These are phyloP conservation scores for Hyaena hyaena DNA, from an alignment of 2,113 vertebrate species.

Conservation along the genomic window DNA sequence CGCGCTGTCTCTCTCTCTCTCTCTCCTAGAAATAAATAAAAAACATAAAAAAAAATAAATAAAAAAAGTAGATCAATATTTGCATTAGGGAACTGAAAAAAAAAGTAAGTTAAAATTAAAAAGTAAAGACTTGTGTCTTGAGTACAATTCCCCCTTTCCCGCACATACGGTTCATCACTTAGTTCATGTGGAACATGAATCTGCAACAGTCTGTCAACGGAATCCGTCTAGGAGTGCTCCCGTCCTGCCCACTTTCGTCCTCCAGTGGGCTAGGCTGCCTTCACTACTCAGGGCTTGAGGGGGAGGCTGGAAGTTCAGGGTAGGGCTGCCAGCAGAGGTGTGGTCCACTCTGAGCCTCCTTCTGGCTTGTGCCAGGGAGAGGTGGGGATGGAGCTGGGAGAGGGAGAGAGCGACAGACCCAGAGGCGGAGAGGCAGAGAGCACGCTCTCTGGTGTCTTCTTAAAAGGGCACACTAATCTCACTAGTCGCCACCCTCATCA, in stretches of 20 bases:
- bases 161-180: background rate
- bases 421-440: background rate
- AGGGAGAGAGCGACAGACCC: background rate
- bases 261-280: too few relatives aligned
- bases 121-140: background rate
- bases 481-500: background rate
- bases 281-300: background rate
- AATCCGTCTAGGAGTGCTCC: background rate
- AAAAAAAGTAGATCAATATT: background rate
- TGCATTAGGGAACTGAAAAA: background rate
- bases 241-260: background rate
- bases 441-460: background rate
- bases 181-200: background rate
- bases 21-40: too few relatives aligned
- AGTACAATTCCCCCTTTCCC: background rate
- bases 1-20: too few relatives aligned
- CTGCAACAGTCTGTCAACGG: background rate
- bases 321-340: background rate
- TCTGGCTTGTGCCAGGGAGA: background rate
- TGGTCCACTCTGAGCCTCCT: too few relatives aligned
- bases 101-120: background rate
- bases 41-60: too few relatives aligned
- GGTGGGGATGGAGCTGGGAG: background rate
- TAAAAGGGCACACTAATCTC: background rate
- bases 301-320: background rate